A percentile compares a stretch with the other conserved stretches of the same genome.
Evolutionary conservation across 2,113 vertebrate genomes (phyloP).

Genomic region (Malurus melanocephalus): DNA sequence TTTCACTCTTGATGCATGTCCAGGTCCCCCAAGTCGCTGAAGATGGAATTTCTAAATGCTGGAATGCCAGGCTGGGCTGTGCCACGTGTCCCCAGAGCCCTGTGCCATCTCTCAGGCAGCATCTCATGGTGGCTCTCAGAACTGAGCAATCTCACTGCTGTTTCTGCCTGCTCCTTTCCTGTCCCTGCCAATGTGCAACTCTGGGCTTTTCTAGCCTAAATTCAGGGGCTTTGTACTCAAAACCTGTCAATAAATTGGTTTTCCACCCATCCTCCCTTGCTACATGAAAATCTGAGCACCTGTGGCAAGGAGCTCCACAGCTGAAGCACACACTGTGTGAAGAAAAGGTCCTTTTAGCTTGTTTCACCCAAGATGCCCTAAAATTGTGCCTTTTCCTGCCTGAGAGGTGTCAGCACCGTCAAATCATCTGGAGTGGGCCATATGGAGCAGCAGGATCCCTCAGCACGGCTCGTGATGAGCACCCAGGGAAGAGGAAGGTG

Average conservation of each 20-base stretch:
- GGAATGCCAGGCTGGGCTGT: not conserved
- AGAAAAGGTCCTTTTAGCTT: not conserved
- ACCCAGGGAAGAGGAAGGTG: not conserved
- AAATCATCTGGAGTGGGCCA: not conserved
- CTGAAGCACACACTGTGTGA: not conserved
- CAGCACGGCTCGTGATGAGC: not conserved
- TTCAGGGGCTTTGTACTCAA: not conserved
- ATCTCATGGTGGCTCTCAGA: not conserved
- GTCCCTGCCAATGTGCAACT: not conserved
- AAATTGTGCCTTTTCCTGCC: not conserved
- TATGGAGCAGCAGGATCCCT: not conserved
- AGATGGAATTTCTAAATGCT: not conserved
- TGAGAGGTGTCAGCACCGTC: not conserved
- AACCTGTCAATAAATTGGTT: not conserved
- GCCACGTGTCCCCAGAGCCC: not conserved
- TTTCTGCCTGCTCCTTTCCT: not conserved
- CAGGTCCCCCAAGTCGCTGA: not conserved
- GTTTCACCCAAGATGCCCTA: not conserved
- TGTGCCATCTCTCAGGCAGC: not conserved
- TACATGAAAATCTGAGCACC: not conserved
- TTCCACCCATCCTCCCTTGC: not conserved
- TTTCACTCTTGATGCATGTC: not conserved
- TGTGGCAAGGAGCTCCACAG: not conserved
- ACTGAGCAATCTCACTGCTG: not conserved
- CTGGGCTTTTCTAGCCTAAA: not conserved